Evolutionary conservation across 2,113 vertebrate genomes (phyloP).

Genomic region (Maccullochella peelii): DNA sequence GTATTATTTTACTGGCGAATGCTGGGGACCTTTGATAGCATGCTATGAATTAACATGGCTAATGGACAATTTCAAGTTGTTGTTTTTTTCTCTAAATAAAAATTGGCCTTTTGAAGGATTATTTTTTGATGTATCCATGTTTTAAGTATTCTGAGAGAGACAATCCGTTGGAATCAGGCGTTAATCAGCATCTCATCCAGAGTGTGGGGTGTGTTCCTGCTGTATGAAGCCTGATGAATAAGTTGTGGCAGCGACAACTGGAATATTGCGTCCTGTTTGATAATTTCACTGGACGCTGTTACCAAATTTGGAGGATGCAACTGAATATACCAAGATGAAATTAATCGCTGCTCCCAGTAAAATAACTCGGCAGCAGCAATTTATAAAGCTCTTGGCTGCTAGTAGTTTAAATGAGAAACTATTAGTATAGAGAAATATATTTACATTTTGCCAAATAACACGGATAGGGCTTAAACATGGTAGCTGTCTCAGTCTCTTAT

Average conservation of each 20-base stretch:
- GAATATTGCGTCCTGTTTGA: background rate
- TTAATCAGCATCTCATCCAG: conserved; percentile 1
- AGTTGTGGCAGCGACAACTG: background rate
- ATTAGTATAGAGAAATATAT: background rate
- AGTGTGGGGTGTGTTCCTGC: background rate
- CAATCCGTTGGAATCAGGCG: background rate
- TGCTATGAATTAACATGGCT: background rate
- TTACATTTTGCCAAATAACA: background rate
- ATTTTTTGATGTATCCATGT: background rate
- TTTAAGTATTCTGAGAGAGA: background rate
- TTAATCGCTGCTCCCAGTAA: background rate
- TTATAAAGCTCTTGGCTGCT: background rate
- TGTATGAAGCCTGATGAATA: background rate
- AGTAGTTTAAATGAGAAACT: background rate
- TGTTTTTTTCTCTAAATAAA: background rate
- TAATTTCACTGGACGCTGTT: background rate
- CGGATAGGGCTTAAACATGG: background rate
- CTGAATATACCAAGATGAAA: background rate
- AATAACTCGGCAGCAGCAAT: background rate
- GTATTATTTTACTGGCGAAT: background rate
- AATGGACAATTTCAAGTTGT: background rate
- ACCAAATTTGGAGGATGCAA: background rate
- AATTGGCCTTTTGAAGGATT: background rate
- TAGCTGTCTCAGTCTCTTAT: background rate
- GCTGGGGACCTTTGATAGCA: background rate